Base-by-base conservation (phyloP, 30 jellyfish, hydroid and myxozoan genomes). In the Hydra vulgaris region DNA sequence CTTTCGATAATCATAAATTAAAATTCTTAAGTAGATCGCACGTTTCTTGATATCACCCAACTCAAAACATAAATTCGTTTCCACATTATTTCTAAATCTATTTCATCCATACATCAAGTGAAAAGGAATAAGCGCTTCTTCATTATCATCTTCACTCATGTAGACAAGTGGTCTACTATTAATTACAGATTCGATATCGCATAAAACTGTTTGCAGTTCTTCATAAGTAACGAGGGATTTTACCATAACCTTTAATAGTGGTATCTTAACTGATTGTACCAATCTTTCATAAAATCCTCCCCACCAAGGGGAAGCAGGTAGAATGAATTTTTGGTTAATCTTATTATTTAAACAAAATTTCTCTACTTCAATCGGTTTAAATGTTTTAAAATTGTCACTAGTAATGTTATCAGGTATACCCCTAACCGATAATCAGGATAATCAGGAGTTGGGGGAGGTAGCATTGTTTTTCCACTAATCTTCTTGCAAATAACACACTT, bases 231-330 rank as follows among this genome's bases (percentile, higher is more conserved):
- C 75, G 1, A 71, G 27, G 20, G 85, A 40, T 21, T 74, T 71
- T 18, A 77, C 26, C 21, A 81, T 25, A 18, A 27, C 17, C 23
- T 75, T 74, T 27, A n/a, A 7, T 20, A 82, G 21, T 16, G 80
- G 71, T 4, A 20, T 21, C 26, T 82, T 73, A 16, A 70, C 81
- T 23, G 72, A 23, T 19, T 74, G 87, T 17, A 73, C 88, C 16
- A 82, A 23, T 20, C 82, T 53, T 55, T 74, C 90, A 23, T 67
- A 82, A 23, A 73, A 73, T 8, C 88, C 90, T 8, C 88, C 88
- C 53, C 88, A 72, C 89, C 88, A 82, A 24, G 88, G 82, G 76
- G 77, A 19, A 18, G 87, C 52, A 70, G 88, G 87, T 23, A 79
- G 52, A 16, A 79, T 79, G 70, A 79, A 79, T 67, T 79, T n/a